Evolutionary conservation across 2,113 vertebrate species (phyloP).

Genomic region (Platycercus adscitus): DNA sequence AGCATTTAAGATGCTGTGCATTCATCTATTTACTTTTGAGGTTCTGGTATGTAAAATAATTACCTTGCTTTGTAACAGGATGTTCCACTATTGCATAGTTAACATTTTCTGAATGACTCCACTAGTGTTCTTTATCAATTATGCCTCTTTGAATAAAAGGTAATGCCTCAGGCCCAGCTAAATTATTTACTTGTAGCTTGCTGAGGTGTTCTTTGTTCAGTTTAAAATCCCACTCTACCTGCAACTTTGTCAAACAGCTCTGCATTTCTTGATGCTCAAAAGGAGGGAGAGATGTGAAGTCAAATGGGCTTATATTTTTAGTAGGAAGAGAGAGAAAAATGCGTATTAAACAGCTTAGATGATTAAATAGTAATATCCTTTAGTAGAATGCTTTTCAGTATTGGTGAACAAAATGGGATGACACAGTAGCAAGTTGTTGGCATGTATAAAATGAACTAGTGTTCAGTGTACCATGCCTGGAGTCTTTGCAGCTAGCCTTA

Average conservation of each 20-base stretch:
- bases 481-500: not conserved
- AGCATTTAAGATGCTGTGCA: slow-evolving; percentile 1
- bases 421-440: not conserved
- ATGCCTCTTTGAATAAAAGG: slow-evolving; percentile 51
- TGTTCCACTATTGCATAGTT: slow-evolving; percentile 40
- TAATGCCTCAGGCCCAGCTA: slow-evolving; percentile 40
- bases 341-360: not conserved
- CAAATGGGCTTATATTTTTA: not conserved
- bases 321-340: not conserved
- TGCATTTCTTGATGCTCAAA: not conserved
- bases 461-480: not conserved
- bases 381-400: not conserved
- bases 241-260: not conserved
- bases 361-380: not conserved
- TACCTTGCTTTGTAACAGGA: slow-evolving; percentile 52
- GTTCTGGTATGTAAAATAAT: slow-evolving; percentile 61
- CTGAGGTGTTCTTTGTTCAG: slow-evolving; percentile 53
- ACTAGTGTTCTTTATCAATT: slow-evolving; percentile 55
- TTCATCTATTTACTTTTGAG: slow-evolving; percentile 59
- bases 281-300: not conserved
- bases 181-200: slow-evolving; percentile 61
- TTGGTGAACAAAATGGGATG: not conserved
- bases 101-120: slow-evolving; percentile 64
- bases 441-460: not conserved
- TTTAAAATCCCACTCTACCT: slow-evolving; percentile 31